Evolutionary conservation across 2,113 vertebrate genomes (phyloP).

Genomic region (Callospermophilus lateralis): DNA sequence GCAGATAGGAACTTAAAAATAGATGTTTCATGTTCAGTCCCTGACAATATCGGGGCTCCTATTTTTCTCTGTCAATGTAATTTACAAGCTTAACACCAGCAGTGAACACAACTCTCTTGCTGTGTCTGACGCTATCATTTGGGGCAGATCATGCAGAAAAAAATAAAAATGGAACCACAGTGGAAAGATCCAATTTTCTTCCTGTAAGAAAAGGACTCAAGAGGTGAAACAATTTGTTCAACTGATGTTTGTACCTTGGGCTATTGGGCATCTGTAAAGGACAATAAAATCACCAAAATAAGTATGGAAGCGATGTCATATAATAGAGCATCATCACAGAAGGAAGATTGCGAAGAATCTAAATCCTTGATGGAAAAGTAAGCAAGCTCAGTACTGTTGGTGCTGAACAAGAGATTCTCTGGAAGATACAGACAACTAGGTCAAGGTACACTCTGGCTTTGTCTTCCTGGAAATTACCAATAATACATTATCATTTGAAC

Average conservation of each 20-base stretch:
- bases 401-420: background rate
- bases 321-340: background rate
- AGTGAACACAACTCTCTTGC: background rate
- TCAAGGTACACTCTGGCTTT: background rate
- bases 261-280: background rate
- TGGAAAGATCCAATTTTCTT: constrained; percentile 52
- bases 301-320: background rate
- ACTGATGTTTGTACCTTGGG: background rate
- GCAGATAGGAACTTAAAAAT: background rate
- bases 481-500: background rate
- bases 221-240: constrained; percentile 54
- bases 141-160: background rate
- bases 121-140: constrained; percentile 41
- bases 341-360: background rate
- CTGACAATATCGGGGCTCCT: background rate
- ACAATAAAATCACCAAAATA: constrained; percentile 37
- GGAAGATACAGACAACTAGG: background rate
- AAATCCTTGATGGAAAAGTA: background rate
- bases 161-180: constrained; percentile 41
- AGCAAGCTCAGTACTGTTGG: background rate
- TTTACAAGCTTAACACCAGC: constrained; percentile 55
- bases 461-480: background rate
- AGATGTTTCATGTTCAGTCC: background rate
- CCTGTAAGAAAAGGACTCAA: constrained; percentile 27
- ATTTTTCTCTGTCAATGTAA: constrained; percentile 45